These are phyloP conservation scores for Laticauda laticaudata DNA, from an alignment of 2,113 vertebrate genomes.

Conservation along the genomic window DNA sequence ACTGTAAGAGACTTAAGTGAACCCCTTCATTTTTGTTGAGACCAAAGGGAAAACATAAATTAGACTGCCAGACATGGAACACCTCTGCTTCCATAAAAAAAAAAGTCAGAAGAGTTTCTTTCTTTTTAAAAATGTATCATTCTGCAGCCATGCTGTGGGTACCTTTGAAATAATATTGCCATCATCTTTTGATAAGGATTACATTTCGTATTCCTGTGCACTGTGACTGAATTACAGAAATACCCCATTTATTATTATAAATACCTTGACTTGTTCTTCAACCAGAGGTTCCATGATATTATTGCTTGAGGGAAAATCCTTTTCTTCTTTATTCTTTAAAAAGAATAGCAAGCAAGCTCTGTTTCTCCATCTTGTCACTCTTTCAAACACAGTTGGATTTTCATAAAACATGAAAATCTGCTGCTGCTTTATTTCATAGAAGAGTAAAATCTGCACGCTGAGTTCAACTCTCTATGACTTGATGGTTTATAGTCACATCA, in stretches of 20 bases:
- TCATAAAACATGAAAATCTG: slow-evolving; percentile 23
- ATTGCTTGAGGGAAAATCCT: slow-evolving; percentile 46
- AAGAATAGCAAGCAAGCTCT: slow-evolving; percentile 36
- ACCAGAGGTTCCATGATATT: slow-evolving; percentile 54
- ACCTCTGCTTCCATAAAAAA: slow-evolving; percentile 41
- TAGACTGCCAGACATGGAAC: slow-evolving; percentile 52
- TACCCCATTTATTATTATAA: slow-evolving; percentile 58
- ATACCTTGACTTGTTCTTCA: slow-evolving; percentile 63
- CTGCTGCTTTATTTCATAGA: slow-evolving; percentile 8
- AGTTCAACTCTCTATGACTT: neutral
- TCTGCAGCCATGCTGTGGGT: slow-evolving; percentile 46
- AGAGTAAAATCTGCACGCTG: neutral
- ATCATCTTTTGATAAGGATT: slow-evolving; percentile 53
- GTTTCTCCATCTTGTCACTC: neutral
- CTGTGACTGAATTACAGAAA: slow-evolving; percentile 46
- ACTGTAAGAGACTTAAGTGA: slow-evolving; percentile 45
- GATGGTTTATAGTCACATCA: neutral
- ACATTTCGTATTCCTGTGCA: slow-evolving; percentile 39
- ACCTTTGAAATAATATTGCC: slow-evolving; percentile 64
- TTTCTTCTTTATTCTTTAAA: slow-evolving; percentile 51
- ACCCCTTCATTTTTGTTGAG: slow-evolving; percentile 47
- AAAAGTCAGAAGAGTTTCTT: slow-evolving; percentile 28
- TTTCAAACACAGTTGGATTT: slow-evolving; percentile 17
- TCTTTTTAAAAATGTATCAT: slow-evolving; percentile 53
- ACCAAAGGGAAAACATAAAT: slow-evolving; percentile 54